Evolutionary conservation across 2,797 vertebrate genomes (phyloP), one percentile per base, ranked within the genome.

Genomic region (Chaetophractus vellerosus): DNA sequence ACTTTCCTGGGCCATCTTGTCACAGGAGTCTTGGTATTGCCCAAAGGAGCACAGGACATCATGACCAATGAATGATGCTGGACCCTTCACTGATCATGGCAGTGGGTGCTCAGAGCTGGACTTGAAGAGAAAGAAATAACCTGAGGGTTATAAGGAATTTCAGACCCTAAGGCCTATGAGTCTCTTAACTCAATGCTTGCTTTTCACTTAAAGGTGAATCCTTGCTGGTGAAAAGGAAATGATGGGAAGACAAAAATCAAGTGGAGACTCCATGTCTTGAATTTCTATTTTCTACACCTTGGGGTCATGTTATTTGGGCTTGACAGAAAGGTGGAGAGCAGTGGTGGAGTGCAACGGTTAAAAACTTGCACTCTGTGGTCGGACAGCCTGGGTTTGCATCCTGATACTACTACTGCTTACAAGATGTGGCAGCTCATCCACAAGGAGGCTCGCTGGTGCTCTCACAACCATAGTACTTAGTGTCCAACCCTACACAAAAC

Each of bases 151-250:
- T 38, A 19, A 31, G 38, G n/a, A 85, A 88, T 76, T 88, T 52
- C 28, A 55, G 61, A 79, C 6, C 11, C 14, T 16, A 89, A 85
- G 23, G 12, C 28, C 38, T 84, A 59, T 57, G 18, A 2, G 64
- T 33, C 31, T 91, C 76, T 80, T 24, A 61, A 88, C 18, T 8
- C 0, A 6, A 9, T 38, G 12, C 36, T 64, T 85, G 59, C 31
- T n/a, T 95, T 96, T 90, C 24, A 82, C 63, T 63, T 48, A 57
- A 45, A 95, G 76, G 31, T 89, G 41, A 91, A 68, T 50, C 16
- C 6, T 91, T 55, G 24, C 0, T 14, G 31, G 31, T 59, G 24
- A 38, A 90, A 91, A 81, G 36, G 21, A 84, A 85, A 68, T 38
- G 1, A 45, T 36, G 10, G 41, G 5, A 79, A 59, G 23, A 33